Evolutionary conservation across 2,113 vertebrate species (phyloP), one percentile per base, ranked within the genome.

Genomic region (Odontophorus gujanensis): DNA sequence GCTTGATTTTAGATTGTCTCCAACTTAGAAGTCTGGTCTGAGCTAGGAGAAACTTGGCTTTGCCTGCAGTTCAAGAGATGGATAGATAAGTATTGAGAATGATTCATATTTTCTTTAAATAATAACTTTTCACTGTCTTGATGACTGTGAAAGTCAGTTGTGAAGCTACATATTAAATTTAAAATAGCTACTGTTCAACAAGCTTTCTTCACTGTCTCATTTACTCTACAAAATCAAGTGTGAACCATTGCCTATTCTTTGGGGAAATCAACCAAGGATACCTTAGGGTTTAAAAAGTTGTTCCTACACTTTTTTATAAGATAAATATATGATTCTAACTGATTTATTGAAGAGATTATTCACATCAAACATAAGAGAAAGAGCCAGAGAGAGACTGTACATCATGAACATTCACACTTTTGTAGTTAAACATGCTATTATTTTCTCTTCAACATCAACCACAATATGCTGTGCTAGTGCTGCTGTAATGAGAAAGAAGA

Each of bases 371-470:
- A 22, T 79, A 74, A 93, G 71, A 91, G 28, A 92, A 65, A 90
- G 36, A 93, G 18, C 9, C 53, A 89, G 42, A 74, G 13, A 67
- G 30, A 89, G 26, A 50, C 6, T 15, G 26, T 57, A n/a, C 55
- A 58, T 30, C 16, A 57, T 32, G 28, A 19, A 32, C 53, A 19
- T 18, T 57, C 53, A 55, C 53, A 55, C 28, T 57, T 19, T 30
- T 58, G 11, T 19, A 58, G 32, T 58, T 65, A 95, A 96, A 93
- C 65, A 82, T 14, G 7, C 28, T 89, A 91, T 76, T 95, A 93
- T 96, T 97, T 97, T 97, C 80, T 96, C 95, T 84, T 87, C 86
- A 94, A 40, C 95, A 67, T 93, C 83, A 91, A 32, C 76, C 67
- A 90, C 69, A 94, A 40, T 86, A 71, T 32, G 15, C 53, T 86